Conservation (phyloP, 2,113 vertebrate genomes). For the Pardalotus punctatus region DNA sequence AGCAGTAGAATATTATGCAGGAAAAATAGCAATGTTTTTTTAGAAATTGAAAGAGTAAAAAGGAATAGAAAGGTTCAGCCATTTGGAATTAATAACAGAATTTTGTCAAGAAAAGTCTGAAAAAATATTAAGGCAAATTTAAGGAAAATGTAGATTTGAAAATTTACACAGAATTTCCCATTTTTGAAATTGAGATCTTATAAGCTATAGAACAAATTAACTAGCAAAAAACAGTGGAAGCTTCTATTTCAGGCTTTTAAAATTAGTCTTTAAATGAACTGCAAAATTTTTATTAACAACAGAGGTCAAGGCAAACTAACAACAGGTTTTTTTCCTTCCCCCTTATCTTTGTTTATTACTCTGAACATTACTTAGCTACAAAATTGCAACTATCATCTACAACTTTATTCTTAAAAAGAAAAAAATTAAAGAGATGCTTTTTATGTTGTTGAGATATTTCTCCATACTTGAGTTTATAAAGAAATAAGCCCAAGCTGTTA, state of each 20-base stretch:
- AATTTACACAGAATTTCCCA: background rate
- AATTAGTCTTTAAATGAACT: background rate
- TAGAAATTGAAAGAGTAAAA: background rate
- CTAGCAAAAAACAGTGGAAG: background rate
- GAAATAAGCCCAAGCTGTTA: slow-evolving; percentile 52
- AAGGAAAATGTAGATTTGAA: background rate
- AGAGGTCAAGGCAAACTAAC: background rate
- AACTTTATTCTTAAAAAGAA: background rate
- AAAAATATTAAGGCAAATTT: background rate
- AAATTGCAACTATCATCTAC: background rate
- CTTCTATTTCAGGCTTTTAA: background rate
- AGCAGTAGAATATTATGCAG: background rate
- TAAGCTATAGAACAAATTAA: background rate
- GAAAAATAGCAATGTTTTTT: background rate
- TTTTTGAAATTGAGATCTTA: background rate
- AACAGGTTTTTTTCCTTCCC: background rate
- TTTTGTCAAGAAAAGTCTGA: background rate
- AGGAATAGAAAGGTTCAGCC: background rate
- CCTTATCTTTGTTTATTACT: background rate
- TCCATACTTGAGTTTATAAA: slow-evolving; percentile 29
- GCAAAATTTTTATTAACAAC: background rate
- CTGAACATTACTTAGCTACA: background rate
- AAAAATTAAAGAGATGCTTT: background rate
- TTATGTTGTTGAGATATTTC: background rate
- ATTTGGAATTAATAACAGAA: background rate